These are phyloP conservation scores for Camponotus floridanus DNA, from an alignment of 1,140 invertebrate genomes.

Conservation along the genomic window DNA sequence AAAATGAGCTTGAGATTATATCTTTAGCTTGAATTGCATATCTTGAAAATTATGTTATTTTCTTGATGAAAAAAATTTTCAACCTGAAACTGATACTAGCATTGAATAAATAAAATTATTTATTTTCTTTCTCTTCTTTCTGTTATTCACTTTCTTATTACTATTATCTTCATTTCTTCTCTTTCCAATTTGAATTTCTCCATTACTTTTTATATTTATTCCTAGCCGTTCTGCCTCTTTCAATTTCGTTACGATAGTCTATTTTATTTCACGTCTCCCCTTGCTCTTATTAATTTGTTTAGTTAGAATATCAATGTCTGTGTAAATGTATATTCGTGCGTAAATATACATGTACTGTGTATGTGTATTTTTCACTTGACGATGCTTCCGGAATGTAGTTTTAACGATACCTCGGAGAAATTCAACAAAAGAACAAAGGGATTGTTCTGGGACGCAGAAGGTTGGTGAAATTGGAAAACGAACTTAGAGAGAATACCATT, in stretches of 20 bases:
- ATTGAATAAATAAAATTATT: not conserved
- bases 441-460: slow-evolving; percentile 48
- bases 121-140: not conserved
- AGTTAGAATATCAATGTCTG: not conserved
- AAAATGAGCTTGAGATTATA: too few relatives aligned
- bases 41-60: slow-evolving; percentile 6
- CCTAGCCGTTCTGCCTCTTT: not conserved
- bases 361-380: slow-evolving; percentile 55
- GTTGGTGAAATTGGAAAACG: slow-evolving; percentile 56
- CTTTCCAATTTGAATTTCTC: not conserved
- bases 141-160: slow-evolving; percentile 5
- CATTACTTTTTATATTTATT: slow-evolving; percentile 20
- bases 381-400: slow-evolving; percentile 44
- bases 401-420: slow-evolving; percentile 75
- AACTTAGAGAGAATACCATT: slow-evolving; percentile 60
- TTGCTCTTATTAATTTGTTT: slow-evolving; percentile 43
- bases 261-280: slow-evolving; percentile 30
- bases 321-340: slow-evolving; percentile 9
- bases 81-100: not conserved
- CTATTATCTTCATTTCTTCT: not conserved
- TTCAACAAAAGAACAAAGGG: slow-evolving; percentile 50
- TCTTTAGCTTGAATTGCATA: not conserved
- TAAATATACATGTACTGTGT: not conserved
- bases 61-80: slow-evolving; percentile 2
- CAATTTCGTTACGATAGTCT: slow-evolving; percentile 23